A percentile compares a stretch with the other conserved stretches of the same genome.
Evolutionary conservation across 2,888 invertebrate genomes (phyloP).

Genomic region (Cephonodes hylas): DNA sequence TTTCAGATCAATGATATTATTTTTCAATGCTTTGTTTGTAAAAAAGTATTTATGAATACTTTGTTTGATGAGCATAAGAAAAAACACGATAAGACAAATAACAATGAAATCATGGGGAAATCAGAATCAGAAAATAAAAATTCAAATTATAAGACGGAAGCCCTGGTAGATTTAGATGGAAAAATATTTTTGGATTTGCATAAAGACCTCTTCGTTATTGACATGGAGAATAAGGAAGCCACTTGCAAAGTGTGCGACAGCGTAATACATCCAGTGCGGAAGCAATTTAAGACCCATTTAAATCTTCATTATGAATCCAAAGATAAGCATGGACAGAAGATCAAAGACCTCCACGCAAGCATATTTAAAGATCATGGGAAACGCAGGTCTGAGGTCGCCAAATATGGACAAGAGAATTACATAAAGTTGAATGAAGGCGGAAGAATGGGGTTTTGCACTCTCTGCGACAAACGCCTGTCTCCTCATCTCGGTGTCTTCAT

Average conservation of each 20-base stretch:
- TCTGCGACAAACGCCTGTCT: conserved; percentile 48
- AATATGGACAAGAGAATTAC: conserved; percentile 44
- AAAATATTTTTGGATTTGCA: conserved; percentile 1
- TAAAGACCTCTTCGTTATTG: conserved; percentile 35
- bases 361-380: conserved; percentile 37
- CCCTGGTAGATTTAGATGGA: background rate
- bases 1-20: conserved; percentile 45
- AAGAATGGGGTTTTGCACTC: conserved; percentile 46
- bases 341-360: conserved; percentile 11
- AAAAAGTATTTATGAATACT: conserved; percentile 27
- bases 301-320: background rate
- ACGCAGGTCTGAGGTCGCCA: conserved; percentile 40
- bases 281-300: conserved; percentile 23
- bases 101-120: conserved; percentile 8
- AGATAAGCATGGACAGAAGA: conserved; percentile 7
- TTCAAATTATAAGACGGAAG: background rate
- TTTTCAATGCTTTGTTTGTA: conserved; percentile 56
- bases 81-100: conserved; percentile 16
- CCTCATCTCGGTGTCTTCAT: conserved; percentile 41
- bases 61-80: conserved; percentile 32
- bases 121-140: background rate
- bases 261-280: conserved; percentile 19
- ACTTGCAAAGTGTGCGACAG: conserved; percentile 44
- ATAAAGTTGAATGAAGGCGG: conserved; percentile 55
- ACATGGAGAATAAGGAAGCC: conserved; percentile 32